Evolutionary conservation across 2,797 vertebrate genomes (phyloP).

Genomic region (Cephalopachus bancanus): DNA sequence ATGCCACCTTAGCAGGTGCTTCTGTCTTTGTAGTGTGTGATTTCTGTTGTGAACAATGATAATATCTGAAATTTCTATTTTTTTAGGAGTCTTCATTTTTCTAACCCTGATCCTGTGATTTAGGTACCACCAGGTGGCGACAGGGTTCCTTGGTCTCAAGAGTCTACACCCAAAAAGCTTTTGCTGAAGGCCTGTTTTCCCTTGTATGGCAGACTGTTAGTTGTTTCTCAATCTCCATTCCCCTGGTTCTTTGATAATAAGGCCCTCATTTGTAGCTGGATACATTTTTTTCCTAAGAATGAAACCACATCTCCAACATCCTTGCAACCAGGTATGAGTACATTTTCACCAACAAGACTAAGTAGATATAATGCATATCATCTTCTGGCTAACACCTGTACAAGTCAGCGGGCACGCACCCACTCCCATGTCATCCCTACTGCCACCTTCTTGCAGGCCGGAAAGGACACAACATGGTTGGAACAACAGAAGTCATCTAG

Average conservation of each 20-base stretch:
- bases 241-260: neutral
- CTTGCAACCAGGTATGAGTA: neutral
- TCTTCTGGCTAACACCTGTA: neutral
- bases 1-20: neutral
- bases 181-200: neutral
- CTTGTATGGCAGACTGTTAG: neutral
- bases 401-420: neutral
- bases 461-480: neutral
- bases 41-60: neutral
- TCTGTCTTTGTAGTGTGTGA: neutral
- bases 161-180: neutral
- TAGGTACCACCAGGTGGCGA: slow-evolving; percentile 4
- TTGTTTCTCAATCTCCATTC: neutral
- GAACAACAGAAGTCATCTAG: neutral
- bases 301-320: neutral
- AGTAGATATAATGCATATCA: neutral
- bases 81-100: neutral
- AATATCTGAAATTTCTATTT: neutral
- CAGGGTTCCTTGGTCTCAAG: neutral
- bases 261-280: neutral
- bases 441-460: neutral
- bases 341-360: neutral
- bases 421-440: neutral
- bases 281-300: neutral
- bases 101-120: neutral